Base-by-base conservation (phyloP, 2,888 invertebrate genomes). In the Dryobotodes eremita region DNA sequence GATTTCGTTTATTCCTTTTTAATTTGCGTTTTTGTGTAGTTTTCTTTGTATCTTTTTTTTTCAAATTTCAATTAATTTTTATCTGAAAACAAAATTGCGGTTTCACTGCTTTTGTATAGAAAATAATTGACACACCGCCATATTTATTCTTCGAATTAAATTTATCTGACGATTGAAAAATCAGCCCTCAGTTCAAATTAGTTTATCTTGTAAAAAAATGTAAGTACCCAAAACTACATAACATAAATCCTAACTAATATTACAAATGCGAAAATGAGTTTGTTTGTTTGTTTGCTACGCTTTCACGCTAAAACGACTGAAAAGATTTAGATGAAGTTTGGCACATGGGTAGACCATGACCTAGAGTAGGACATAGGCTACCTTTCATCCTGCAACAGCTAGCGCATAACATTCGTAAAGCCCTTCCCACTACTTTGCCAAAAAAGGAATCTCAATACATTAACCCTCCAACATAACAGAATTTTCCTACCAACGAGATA, bases 401-500 rank as follows among this genome's bases (percentile, higher is more conserved):
- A 13, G 15, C 11, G 59, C 42, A 42, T 42, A 36, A 36, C 5
- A 36, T 48, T 26, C n/a, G 0, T 42, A 74, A 66, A 53, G 4
- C 31, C 53, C 0, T 55, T 10, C 31, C 11, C 4, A 36, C 15
- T 2, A 17, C 2, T 76, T 66, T 5, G 1, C n/a, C 62, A 57
- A 36, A 48, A 72, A 83, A 42, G 48, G 17, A 81, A 66, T 59
- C 26, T 79, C 13, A 70, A 80, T 72, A 77, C 75, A 77, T 73
- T 73, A 59, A 73, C 50, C 50, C 36, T 42, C 61, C 31, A 59
- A 59, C 26, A n/a, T 7, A 74, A 74, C 55, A 70, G 55, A 77
- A 80, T 80, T 76, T 77, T 42, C 65, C 50, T 75, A 70, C 73
- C 31, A 74, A 13, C 57, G 15, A 71, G 79, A 82, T 84, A 82